Base-by-base conservation (phyloP, 2,113 vertebrate genomes). In the Dinomys branickii region DNA sequence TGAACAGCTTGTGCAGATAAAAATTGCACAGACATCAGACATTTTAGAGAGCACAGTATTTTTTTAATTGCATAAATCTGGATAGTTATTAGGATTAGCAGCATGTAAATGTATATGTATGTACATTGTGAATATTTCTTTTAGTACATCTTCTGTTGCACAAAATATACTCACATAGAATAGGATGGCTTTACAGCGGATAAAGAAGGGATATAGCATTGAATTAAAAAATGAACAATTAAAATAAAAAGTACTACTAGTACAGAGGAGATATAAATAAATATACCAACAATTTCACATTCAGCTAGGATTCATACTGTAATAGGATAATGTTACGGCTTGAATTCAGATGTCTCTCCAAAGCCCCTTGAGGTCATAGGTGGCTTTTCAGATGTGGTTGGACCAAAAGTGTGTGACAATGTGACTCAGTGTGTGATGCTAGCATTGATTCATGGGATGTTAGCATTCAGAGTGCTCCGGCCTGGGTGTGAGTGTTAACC, bases 81-180 rank as follows among this genome's bases (percentile, higher is more conserved):
- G 19, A 88, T 26, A 95, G 20, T n/a, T 83, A 13, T 67, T 93
- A 91, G 81, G 20, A 93, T 88, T 33, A 94, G 44, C 22, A 88
- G 61, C 69, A 71, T 28, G 7, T 58, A 33, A 94, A 80, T 77
- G 13, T 80, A 84, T 59, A 52, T 41, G 38, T 0, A 19, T 63
- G 50, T 30, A 71, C 83, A 84, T 91, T 20, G 54, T 80, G 41
- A 94, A 16, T 3, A 59, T 9, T 59, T 9, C 26, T 26, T 93
- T 58, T 50, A 44, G 41, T 20, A 52, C 71, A 71, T 38, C 2
- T 50, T 83, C 28, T 84, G 0, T 54, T 69, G 59, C 78, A 35
- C 13, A 90, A 69, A 95, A 44, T 69, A 77, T 52, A 47, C 38
- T 20, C 3, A 47, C 35, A 20, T 56, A 54, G 22, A 38, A 83